Conservation (phyloP, 2,113 vertebrate species). For the Brienomyrus longianalis region DNA sequence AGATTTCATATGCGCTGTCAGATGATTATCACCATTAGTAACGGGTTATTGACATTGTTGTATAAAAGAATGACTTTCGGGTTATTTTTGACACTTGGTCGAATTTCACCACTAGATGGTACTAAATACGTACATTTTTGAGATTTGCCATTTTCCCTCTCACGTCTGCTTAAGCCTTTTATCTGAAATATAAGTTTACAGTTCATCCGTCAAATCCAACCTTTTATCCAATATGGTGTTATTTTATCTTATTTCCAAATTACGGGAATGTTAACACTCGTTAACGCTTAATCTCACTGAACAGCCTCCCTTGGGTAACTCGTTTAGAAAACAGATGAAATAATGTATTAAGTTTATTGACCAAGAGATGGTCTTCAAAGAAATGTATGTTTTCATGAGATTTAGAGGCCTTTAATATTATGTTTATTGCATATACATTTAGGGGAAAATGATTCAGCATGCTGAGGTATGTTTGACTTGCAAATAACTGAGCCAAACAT, state of each 20-base stretch:
- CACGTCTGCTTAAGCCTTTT: not conserved
- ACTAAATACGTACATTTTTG: not conserved
- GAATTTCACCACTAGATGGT: not conserved
- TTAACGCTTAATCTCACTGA: not conserved
- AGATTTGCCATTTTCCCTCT: not conserved
- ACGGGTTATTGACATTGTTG: not conserved
- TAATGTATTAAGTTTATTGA: not conserved
- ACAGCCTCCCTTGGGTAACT: not conserved
- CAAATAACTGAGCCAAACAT: not conserved
- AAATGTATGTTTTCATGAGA: not conserved
- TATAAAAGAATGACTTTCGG: not conserved
- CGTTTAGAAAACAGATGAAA: not conserved
- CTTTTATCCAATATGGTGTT: not conserved
- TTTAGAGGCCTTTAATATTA: not conserved
- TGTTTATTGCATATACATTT: not conserved
- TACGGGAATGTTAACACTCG: not conserved
- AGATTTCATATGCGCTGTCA: not conserved
- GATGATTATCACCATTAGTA: not conserved
- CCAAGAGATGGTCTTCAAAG: not conserved
- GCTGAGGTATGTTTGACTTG: not conserved
- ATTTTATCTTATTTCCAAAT: not conserved
- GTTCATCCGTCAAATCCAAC: not conserved
- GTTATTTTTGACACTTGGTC: not conserved
- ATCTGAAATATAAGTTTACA: not conserved
- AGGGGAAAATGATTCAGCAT: not conserved